Percentiles rank a stretch among this genome's conserved stretches.
phyloP scores from a whole-genome alignment of 2,888 invertebrate genomes.

The Tenthredo amoena region DNA sequence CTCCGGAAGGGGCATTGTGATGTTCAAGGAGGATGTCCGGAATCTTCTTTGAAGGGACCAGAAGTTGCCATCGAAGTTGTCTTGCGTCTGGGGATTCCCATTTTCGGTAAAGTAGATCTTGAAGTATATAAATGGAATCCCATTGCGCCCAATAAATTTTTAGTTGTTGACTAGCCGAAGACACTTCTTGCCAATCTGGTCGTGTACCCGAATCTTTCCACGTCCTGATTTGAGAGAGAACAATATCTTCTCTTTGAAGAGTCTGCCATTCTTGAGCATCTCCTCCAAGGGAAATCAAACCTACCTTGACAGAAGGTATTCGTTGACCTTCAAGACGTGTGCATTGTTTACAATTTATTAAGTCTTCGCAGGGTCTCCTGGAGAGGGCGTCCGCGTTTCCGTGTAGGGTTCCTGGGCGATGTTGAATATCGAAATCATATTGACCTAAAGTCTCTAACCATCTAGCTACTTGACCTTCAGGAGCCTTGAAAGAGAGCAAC shows the following conservation, averaged over 20 bases:
- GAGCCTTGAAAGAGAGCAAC: conserved; percentile 68
- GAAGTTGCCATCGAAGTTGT: conserved; percentile 45
- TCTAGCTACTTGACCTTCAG: conserved; percentile 69
- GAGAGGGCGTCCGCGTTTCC: conserved; percentile 59
- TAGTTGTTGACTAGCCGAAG: conserved; percentile 1
- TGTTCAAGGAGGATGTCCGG: conserved; percentile 55
- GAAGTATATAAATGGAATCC: conserved; percentile 57
- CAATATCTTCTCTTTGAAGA: not conserved
- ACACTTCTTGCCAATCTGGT: conserved; percentile 56
- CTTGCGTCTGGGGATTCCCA: conserved; percentile 56
- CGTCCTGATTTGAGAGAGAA: not conserved
- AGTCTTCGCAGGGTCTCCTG: conserved; percentile 57
- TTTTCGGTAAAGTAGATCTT: conserved; percentile 54
- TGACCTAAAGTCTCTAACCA: conserved; percentile 67
- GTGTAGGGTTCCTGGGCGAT: conserved; percentile 61
- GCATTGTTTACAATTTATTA: conserved; percentile 52
- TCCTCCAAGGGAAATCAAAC: not conserved
- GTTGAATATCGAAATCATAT: conserved; percentile 64
- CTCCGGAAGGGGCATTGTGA: conserved; percentile 61
- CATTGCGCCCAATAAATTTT: conserved; percentile 60
- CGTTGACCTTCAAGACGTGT: conserved; percentile 24
- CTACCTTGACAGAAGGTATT: not conserved
- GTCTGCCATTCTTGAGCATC: not conserved
- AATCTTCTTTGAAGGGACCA: conserved; percentile 53
- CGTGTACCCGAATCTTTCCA: conserved; percentile 39